These are phyloP conservation scores for Suillia variegata DNA, from an alignment of 2,888 invertebrate species.

Conservation along the genomic window DNA sequence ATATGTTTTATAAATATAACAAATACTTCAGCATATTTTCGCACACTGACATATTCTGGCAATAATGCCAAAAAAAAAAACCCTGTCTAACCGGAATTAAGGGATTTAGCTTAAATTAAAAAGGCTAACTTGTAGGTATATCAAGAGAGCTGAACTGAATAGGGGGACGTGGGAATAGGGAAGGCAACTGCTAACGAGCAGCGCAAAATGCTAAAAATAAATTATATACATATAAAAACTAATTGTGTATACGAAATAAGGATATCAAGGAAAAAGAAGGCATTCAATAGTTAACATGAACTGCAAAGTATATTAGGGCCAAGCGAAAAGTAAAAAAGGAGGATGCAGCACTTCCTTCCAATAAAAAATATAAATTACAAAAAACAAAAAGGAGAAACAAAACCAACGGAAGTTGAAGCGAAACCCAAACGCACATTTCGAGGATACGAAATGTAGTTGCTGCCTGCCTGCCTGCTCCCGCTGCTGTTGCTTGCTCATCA, in stretches of 20 bases:
- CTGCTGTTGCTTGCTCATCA: no score
- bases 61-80: conserved; percentile 1
- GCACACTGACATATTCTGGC: background rate
- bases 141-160: background rate
- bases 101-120: conserved; percentile 18
- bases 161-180: no score
- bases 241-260: no score
- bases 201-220: background rate
- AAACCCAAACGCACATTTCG: background rate
- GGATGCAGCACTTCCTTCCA: background rate
- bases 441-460: background rate
- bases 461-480: background rate
- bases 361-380: background rate
- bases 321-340: background rate
- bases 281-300: no score
- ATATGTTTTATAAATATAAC: no score
- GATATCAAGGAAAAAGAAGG: no score
- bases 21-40: conserved; percentile 9
- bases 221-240: no score
- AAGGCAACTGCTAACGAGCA: background rate
- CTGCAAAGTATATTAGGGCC: background rate
- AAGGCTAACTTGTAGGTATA: background rate
- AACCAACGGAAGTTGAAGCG: background rate
- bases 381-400: conserved; percentile 5
- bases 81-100: conserved; percentile 19